These are phyloP conservation scores for Drosophila nr. fundita DNA, from an alignment of 2,888 invertebrate genomes.

Conservation along the genomic window DNA sequence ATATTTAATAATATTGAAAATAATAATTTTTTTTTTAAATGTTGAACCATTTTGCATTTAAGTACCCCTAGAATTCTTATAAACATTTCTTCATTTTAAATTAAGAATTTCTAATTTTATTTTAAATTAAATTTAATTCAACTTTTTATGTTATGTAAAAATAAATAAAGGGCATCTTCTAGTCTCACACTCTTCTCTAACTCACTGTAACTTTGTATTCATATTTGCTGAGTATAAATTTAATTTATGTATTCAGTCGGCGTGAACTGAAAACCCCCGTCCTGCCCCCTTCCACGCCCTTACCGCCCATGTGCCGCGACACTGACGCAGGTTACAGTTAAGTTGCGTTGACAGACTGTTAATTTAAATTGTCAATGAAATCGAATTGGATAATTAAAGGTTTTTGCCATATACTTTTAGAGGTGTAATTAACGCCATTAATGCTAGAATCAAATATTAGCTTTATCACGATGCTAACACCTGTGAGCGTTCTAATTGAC, in stretches of 20 bases:
- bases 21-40: too few species aligned
- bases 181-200: neutral
- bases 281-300: slow-evolving; percentile 2
- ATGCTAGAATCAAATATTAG: slow-evolving; percentile 7
- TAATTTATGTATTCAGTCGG: slow-evolving; percentile 34
- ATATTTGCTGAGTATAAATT: slow-evolving; percentile 1
- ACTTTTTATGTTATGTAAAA: too few species aligned
- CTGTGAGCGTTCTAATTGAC: slow-evolving; percentile 46
- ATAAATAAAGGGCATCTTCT: neutral
- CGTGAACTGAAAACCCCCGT: slow-evolving; percentile 8
- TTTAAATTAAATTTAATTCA: too few species aligned
- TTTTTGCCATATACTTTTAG: slow-evolving; percentile 16
- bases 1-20: too few species aligned
- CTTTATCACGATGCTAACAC: slow-evolving; percentile 26
- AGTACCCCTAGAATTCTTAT: too few species aligned
- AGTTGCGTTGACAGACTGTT: slow-evolving; percentile 48
- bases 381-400: slow-evolving; percentile 40
- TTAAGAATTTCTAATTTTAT: too few species aligned
- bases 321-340: slow-evolving; percentile 72
- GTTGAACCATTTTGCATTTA: too few species aligned
- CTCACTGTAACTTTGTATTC: neutral
- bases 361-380: slow-evolving; percentile 69
- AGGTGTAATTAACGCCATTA: slow-evolving; percentile 36
- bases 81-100: too few species aligned
- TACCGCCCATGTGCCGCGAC: slow-evolving; percentile 22